Evolutionary conservation across 2,113 vertebrate species (phyloP).

Genomic region (Trichechus manatus): DNA sequence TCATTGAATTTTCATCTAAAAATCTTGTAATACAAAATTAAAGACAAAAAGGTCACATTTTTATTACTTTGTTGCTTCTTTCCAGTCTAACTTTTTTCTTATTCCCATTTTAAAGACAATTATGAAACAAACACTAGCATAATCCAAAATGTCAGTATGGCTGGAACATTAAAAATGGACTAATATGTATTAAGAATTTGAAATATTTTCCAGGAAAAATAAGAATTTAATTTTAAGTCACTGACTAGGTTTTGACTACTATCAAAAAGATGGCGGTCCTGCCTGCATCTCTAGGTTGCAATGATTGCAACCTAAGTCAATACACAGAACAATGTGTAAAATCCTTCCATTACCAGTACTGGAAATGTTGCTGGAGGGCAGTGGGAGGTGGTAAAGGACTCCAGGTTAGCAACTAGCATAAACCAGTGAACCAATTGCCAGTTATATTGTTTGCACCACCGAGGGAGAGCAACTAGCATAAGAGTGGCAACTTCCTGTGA

Average conservation of each 20-base stretch:
- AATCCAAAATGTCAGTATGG: neutral
- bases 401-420: neutral
- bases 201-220: conserved; percentile 23
- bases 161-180: neutral
- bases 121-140: neutral
- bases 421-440: no score
- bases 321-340: neutral
- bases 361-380: neutral
- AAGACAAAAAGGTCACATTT: neutral
- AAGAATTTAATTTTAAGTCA: neutral
- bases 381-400: neutral
- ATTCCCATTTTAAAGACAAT: neutral
- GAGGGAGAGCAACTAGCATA: no score
- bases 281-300: neutral
- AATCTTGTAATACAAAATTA: neutral
- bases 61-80: neutral
- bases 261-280: neutral
- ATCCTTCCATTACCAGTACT: neutral
- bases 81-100: neutral
- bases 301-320: neutral
- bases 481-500: neutral
- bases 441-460: no score
- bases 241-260: neutral
- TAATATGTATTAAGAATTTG: neutral
- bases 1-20: conserved; percentile 12